Conservation (phyloP, 1,140 invertebrate species). For the Trachymyrmex cornetzi region DNA sequence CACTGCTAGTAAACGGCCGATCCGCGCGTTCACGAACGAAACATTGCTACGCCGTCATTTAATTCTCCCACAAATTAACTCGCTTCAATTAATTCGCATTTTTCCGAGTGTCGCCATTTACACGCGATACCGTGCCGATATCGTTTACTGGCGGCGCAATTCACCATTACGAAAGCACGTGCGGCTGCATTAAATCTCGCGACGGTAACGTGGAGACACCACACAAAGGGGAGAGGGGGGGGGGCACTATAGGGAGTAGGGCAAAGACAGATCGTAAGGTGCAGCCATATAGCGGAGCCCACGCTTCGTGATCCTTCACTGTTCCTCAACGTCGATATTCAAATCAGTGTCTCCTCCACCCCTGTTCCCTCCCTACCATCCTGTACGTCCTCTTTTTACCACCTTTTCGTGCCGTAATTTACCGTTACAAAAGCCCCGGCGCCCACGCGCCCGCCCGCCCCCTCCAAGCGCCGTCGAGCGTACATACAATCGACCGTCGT, state of each 20-base stretch:
- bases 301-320: conserved; percentile 75
- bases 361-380: conserved; percentile 51
- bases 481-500: conserved; percentile 67
- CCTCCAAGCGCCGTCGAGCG: background rate
- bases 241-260: conserved; percentile 26
- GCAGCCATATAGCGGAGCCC: conserved; percentile 66
- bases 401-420: conserved; percentile 73
- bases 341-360: conserved; percentile 73
- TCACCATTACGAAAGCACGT: conserved; percentile 73
- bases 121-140: conserved; percentile 66
- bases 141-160: conserved; percentile 64
- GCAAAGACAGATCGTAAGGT: conserved; percentile 73
- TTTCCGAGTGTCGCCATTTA: conserved; percentile 26
- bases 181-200: conserved; percentile 71
- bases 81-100: conserved; percentile 49
- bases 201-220: conserved; percentile 33
- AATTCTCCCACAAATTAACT: conserved; percentile 60
- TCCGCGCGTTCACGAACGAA: background rate
- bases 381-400: conserved; percentile 76
- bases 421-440: conserved; percentile 74
- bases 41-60: background rate
- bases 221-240: background rate
- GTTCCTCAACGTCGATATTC: conserved; percentile 78
- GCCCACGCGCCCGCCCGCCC: conserved; percentile 56
- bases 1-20: background rate